These are phyloP conservation scores for Caerostris extrusa DNA, from an alignment of 1,140 invertebrate species.

Conservation along the genomic window DNA sequence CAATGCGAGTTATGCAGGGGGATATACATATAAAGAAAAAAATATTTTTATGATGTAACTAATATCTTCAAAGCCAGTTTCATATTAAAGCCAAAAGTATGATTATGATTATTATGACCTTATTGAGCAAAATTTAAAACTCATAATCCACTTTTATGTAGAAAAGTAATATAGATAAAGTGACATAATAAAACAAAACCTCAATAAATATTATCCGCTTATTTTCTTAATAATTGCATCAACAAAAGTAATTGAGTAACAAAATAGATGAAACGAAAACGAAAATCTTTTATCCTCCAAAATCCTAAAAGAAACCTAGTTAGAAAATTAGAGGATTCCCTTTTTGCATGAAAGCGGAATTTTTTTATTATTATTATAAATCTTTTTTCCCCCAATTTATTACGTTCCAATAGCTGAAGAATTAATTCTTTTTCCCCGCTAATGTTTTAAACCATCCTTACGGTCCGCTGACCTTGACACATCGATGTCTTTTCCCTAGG, in stretches of 20 bases:
- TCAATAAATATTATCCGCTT: neutral
- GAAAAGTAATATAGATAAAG: too few relatives aligned
- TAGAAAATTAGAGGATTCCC: neutral
- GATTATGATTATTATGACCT: too few relatives aligned
- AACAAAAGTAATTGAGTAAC: too few relatives aligned
- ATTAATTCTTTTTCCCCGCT: neutral
- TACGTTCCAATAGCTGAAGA: neutral
- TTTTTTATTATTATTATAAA: neutral
- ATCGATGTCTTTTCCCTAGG: conserved; percentile 2
- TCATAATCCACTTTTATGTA: too few relatives aligned
- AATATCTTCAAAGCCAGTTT: too few relatives aligned
- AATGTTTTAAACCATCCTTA: neutral
- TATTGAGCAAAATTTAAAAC: too few relatives aligned
- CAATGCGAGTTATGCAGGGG: too few relatives aligned
- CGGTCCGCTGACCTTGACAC: conserved; percentile 56
- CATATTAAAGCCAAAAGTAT: too few relatives aligned
- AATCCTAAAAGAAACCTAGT: neutral
- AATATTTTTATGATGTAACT: too few relatives aligned
- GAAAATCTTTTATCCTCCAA: neutral
- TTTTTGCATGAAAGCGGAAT: neutral
- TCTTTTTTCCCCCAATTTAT: neutral
- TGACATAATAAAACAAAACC: too few relatives aligned
- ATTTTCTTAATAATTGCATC: neutral
- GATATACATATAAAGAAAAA: too few relatives aligned
- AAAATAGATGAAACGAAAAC: neutral